Base-by-base conservation (phyloP, 2,113 vertebrate genomes). In the Gallinago media region DNA sequence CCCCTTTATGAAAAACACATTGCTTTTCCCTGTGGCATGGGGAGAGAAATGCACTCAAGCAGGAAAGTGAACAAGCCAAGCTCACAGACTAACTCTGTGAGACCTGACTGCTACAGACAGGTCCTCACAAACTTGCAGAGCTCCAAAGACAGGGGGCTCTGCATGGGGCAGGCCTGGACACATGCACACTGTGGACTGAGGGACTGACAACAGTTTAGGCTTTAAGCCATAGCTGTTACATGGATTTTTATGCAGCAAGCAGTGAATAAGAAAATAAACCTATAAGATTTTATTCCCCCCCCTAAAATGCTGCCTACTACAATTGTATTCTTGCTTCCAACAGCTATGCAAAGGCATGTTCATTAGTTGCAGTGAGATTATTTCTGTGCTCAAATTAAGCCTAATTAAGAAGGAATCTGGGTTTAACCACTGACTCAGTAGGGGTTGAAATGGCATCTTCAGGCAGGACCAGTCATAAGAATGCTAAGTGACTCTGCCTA, bases 131-230 rank as follows among this genome's bases (percentile, higher is more conserved):
- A 76, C 9, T 46, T 75, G 25, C 5, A 26, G 22, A 50, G 8
- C 2, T 47, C 8, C 29, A 22, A 38, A 44, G 20, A 47, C 3
- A 27, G 8, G 7, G 15, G 3, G 2, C 3, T 34, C 36, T 77
- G 44, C 21, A 10, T 44, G 29, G 11, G 34, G 8, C 19, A 73
- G 16, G 12, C 36, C 31, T n/a, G 40, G n/a, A 66, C 7, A 54
- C 1, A 4, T 11, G 7, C 12, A 44, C 1, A 1, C 2, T 31
- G 32, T 27, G 29, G 3, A 40, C 20, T 79, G 71, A n/a, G 22
- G 5, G 36, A 36, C 9, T n/a, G 16, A 31, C 3, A 80, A 10
- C 25, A 67, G 23, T 15, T 63, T 42, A 67, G 4, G 3, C 7
- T 61, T 85, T 68, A 26, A 26, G 7, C 8, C 8, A 38, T 8